Conservation (phyloP, 2,888 invertebrate genomes). For the Pheosia tremula region DNA sequence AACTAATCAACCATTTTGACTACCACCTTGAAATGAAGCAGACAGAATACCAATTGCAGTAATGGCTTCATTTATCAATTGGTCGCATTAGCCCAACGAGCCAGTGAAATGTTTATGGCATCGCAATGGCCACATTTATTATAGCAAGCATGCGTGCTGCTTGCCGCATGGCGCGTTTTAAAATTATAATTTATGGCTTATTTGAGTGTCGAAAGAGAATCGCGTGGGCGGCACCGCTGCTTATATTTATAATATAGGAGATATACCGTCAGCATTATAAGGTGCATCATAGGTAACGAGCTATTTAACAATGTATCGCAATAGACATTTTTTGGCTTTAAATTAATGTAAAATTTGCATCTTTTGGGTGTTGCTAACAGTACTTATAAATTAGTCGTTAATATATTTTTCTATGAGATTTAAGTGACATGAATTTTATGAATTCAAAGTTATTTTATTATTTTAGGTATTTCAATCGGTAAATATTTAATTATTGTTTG, state of each 20-base stretch:
- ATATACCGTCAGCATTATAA: conserved; percentile 9
- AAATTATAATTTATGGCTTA: conserved; percentile 80
- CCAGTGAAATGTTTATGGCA: conserved; percentile 48
- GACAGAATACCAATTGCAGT: conserved; percentile 14
- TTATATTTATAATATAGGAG: conserved; percentile 26
- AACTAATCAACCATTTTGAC: neutral
- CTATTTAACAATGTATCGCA: no score
- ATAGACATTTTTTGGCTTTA: no score
- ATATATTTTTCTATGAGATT: no score
- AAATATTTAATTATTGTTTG: no score
- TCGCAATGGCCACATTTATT: conserved; percentile 53
- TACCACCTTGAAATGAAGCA: neutral
- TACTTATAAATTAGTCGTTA: no score
- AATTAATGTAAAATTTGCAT: no score
- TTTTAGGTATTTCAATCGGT: no score
- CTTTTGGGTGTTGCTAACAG: no score
- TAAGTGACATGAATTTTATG: no score
- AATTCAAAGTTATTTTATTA: no score
- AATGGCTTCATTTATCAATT: conserved; percentile 37
- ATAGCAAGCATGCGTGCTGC: conserved; percentile 53
- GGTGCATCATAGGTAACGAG: neutral
- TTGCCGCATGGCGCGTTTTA: conserved; percentile 60
- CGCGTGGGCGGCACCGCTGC: conserved; percentile 70
- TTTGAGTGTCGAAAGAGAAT: conserved; percentile 79
- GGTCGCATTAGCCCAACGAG: conserved; percentile 33